Base-by-base conservation (phyloP, 1,140 invertebrate species). In the Hestina assimilis region DNA sequence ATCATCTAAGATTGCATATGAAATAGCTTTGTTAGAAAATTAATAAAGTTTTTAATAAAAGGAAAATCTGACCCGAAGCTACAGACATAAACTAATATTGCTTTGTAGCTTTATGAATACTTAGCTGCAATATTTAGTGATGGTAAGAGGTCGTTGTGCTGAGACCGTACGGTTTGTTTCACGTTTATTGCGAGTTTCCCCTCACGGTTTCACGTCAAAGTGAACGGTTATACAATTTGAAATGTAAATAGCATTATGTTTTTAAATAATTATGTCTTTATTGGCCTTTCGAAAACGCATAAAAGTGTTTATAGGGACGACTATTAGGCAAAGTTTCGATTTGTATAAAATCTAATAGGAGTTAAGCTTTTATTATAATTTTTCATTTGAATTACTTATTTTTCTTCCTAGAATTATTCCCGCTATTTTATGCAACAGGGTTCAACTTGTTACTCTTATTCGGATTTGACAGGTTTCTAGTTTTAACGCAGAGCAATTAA, bases 11-110 rank as follows among this genome's bases (percentile, higher is more conserved):
- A 79, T 75, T 69, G 72, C 53, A 54, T 47, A n/a, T n/a, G n/a
- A n/a, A n/a, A 50, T 45, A 46, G 50, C 64, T 59, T 61, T 59
- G 61, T 59, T 53, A 67, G 56, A 41, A 67, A 56, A 63, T 51
- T 59, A 59, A 55, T 55, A 66, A 69, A 58, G 62, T 68, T 79
- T 79, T 82, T 79, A 84, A 81, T 83, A 83, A 78, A 76, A 68
- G 72, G 63, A 43, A 56, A 63, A 63, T 54, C 54, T 57, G 54
- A 51, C 61, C 57, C 55, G 48, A 31, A 55, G 63, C 53, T 38
- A 15, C 11, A 38, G 46, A 50, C 46, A 50, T 52, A 21, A 46
- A 28, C 15, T 21, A 23, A 46, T 55, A 55, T 46, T 55, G 26
- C 31, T 14, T 15, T 46, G 28, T 55, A 31, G 29, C 31, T 48